These are phyloP conservation scores for Lutraria lutraria DNA, from an alignment of 2,888 invertebrate species.

Conservation along the genomic window DNA sequence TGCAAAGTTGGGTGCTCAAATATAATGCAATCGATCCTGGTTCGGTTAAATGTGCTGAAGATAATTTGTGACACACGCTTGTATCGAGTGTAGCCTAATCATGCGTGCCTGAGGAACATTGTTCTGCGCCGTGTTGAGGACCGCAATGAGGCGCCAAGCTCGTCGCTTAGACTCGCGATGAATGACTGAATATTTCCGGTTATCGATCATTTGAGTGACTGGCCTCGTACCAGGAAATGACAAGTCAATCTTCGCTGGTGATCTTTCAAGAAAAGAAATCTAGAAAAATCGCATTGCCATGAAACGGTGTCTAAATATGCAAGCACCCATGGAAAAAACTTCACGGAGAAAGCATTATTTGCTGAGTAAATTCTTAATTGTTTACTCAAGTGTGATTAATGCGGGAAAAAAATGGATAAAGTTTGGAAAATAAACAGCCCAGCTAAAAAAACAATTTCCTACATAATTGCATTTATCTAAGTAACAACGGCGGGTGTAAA, in stretches of 20 bases:
- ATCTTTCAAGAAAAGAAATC: not conserved
- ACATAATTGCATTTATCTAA: not conserved
- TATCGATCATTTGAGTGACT: slow-evolving; percentile 15
- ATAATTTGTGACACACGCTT: slow-evolving; percentile 26
- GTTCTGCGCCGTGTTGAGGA: slow-evolving; percentile 17
- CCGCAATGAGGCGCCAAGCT: slow-evolving; percentile 29
- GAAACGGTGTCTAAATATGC: not conserved
- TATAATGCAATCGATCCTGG: slow-evolving; percentile 38
- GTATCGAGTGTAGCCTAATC: slow-evolving; percentile 25
- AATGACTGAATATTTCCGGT: slow-evolving; percentile 47
- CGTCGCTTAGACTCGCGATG: slow-evolving; percentile 35
- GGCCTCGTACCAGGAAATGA: slow-evolving; percentile 19
- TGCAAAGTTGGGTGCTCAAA: slow-evolving; percentile 41
- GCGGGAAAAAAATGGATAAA: not conserved
- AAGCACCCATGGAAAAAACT: not conserved
- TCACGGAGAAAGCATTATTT: not conserved
- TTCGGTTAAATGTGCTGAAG: slow-evolving; percentile 19
- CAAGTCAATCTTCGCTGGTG: not conserved
- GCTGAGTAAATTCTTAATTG: not conserved
- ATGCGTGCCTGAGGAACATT: slow-evolving; percentile 35
- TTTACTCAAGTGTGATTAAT: not conserved
- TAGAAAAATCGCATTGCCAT: not conserved
- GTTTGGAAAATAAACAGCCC: not conserved
- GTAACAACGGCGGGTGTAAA: not conserved
- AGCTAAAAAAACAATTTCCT: not conserved